Percentiles rank a stretch among this genome's conserved stretches.
Conservation (phyloP, 2,888 invertebrate genomes). For the Idaea aversata region DNA sequence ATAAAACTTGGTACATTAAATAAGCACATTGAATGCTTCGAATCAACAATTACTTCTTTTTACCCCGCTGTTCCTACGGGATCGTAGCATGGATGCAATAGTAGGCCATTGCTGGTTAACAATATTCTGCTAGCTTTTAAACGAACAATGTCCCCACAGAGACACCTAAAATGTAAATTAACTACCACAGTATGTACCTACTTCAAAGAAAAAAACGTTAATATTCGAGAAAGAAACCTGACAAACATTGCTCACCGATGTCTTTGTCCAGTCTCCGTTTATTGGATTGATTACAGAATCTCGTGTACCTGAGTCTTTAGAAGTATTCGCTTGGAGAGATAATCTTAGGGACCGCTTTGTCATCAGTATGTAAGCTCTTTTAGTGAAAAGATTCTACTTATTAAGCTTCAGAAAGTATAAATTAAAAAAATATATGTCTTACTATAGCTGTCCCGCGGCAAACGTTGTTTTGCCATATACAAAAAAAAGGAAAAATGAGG, state of each 20-base stretch:
- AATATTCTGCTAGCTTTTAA: background rate
- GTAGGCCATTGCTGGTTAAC: no score
- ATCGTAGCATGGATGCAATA: no score
- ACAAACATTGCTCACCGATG: background rate
- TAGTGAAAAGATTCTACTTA: background rate
- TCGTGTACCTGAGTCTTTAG: constrained; percentile 19
- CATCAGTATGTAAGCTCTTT: constrained; percentile 12
- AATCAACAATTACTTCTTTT: no score
- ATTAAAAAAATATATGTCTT: background rate
- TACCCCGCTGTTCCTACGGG: no score
- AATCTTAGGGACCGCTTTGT: constrained; percentile 26
- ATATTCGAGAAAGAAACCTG: background rate
- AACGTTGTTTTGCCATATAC: no score
- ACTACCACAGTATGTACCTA: background rate
- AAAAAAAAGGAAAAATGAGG: no score
- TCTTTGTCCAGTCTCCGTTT: constrained; percentile 3
- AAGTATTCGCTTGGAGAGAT: constrained; percentile 20
- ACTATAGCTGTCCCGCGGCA: no score
- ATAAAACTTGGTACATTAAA: no score
- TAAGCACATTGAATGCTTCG: no score
- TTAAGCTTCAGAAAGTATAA: background rate
- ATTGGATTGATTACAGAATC: constrained; percentile 22
- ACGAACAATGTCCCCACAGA: background rate
- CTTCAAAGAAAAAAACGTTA: background rate
- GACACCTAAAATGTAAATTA: background rate